Evolutionary conservation across 2,113 vertebrate genomes (phyloP).

Genomic region (Pseudorhombus dupliciocellatus): DNA sequence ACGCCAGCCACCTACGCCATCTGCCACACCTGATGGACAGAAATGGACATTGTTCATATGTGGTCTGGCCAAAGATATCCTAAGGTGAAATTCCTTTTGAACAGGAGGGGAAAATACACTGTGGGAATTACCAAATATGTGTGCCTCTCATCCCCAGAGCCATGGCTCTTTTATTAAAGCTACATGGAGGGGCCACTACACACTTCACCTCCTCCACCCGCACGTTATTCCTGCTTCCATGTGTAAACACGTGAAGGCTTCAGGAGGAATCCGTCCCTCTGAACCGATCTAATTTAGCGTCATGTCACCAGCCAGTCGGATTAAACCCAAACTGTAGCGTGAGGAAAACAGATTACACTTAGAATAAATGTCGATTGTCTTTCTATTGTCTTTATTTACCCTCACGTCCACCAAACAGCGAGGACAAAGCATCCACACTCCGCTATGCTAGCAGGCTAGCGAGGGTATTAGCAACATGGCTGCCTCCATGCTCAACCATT

Average conservation of each 20-base stretch:
- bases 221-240: background rate
- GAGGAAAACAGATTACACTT: background rate
- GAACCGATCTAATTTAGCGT: background rate
- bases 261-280: too few relatives aligned
- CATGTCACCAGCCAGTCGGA: background rate
- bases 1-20: constrained; percentile 97
- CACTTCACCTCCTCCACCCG: background rate
- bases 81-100: background rate
- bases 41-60: background rate
- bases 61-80: background rate
- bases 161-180: background rate
- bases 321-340: background rate
- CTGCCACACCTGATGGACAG: constrained; percentile 88
- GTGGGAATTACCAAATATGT: background rate
- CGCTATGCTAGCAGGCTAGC: constrained; percentile 45
- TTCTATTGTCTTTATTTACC: too few relatives aligned
- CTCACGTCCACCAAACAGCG: background rate
- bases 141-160: background rate
- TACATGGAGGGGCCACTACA: background rate
- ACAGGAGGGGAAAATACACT: background rate
- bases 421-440: constrained; percentile 59
- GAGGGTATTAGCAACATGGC: constrained; percentile 80
- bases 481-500: constrained; percentile 82
- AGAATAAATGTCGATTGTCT: background rate
- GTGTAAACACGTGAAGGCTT: constrained; percentile 17